Evolutionary conservation across 1,140 invertebrate species (phyloP).

Genomic region (Drosophila albomicans): DNA sequence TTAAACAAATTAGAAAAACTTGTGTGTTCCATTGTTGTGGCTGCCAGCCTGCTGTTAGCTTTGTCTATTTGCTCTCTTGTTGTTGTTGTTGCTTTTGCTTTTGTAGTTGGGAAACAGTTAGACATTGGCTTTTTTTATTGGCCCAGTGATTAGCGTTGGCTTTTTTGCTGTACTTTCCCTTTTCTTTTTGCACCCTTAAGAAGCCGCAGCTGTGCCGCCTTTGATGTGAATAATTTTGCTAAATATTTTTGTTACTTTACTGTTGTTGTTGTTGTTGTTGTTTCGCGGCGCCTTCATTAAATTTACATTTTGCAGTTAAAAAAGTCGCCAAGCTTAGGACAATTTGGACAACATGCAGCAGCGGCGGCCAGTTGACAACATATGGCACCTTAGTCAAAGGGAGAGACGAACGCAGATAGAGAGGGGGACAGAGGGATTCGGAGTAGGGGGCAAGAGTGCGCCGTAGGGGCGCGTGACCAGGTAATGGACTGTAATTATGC

Average conservation of each 20-base stretch:
- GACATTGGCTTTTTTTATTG: conserved; percentile 40
- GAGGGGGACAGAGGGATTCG: not conserved
- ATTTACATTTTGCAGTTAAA: conserved; percentile 71
- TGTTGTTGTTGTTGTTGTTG: not conserved
- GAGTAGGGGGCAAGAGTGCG: not conserved
- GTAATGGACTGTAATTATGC: conserved; percentile 82
- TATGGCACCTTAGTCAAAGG: conserved; percentile 62
- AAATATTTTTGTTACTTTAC: conserved; percentile 62
- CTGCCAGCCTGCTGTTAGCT: not conserved
- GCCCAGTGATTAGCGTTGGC: conserved; percentile 58
- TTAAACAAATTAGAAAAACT: conserved; percentile 69
- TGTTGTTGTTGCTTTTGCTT: conserved; percentile 10
- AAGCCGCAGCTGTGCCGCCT: conserved; percentile 58
- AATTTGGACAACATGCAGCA: conserved; percentile 59
- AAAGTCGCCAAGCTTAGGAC: conserved; percentile 36
- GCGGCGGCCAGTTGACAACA: conserved; percentile 71
- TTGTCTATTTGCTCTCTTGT: conserved; percentile 19
- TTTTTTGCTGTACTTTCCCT: conserved; percentile 13
- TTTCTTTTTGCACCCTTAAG: conserved; percentile 32
- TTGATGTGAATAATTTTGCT: conserved; percentile 79
- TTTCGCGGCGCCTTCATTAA: conserved; percentile 69
- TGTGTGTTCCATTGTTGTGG: conserved; percentile 50
- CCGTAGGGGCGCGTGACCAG: conserved; percentile 69
- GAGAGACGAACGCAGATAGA: not conserved
- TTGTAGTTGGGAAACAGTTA: conserved; percentile 12